Evolutionary conservation across 2,113 vertebrate genomes (phyloP).

Genomic region (Psophia crepitans): DNA sequence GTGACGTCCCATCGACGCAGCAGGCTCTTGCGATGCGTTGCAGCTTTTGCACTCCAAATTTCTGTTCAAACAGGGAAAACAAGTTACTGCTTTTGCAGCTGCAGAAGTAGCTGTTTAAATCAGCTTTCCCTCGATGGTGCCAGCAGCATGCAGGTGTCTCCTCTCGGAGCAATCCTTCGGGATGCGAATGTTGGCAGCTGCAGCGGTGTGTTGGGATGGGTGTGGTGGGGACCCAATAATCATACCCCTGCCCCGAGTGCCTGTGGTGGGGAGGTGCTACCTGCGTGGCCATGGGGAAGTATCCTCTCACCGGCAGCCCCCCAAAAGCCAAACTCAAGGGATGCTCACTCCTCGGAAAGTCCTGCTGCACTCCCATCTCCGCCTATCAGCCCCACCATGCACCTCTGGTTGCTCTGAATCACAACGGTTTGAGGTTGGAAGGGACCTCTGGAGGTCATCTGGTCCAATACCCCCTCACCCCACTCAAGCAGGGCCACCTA

Average conservation of each 20-base stretch:
- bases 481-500: neutral
- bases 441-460: neutral
- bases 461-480: accelerated
- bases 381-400: neutral
- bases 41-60: neutral
- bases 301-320: neutral
- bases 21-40: neutral
- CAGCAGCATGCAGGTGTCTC: neutral
- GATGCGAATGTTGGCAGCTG: accelerated
- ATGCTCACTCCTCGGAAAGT: neutral
- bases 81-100: neutral
- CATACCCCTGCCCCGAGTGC: neutral
- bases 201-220: neutral
- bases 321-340: neutral
- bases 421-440: neutral
- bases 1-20: neutral
- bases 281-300: neutral
- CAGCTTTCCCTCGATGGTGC: neutral
- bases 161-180: neutral
- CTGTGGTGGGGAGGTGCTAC: neutral
- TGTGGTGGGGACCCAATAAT: neutral
- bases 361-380: neutral
- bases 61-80: neutral
- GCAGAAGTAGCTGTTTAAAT: neutral
- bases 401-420: neutral